These are phyloP conservation scores for Drosophila kurseongensis DNA, from an alignment of 1,140 invertebrate genomes.

Conservation along the genomic window DNA sequence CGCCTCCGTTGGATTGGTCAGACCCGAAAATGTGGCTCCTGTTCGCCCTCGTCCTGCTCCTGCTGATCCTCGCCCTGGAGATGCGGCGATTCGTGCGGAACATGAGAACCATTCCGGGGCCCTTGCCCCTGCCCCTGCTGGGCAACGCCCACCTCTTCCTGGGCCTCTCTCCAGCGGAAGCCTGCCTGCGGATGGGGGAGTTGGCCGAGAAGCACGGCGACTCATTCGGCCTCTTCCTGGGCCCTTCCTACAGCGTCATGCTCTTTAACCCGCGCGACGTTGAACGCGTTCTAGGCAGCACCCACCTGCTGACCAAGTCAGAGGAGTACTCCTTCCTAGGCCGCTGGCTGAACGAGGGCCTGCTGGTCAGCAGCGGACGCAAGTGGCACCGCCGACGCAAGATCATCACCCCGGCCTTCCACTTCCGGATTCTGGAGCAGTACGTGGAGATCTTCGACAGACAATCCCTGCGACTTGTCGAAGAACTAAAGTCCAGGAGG, in stretches of 20 bases:
- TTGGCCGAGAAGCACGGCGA: slow-evolving; percentile 45
- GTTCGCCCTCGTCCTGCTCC: slow-evolving; percentile 7
- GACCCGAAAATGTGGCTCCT: slow-evolving; percentile 25
- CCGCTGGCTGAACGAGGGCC: slow-evolving; percentile 90
- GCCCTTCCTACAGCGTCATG: slow-evolving; percentile 63
- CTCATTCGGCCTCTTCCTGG: slow-evolving; percentile 64
- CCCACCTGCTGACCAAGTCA: slow-evolving; percentile 64
- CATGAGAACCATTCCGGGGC: slow-evolving; percentile 39
- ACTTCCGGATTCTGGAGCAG: slow-evolving; percentile 92
- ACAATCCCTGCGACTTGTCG: slow-evolving; percentile 87
- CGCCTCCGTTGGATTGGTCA: background rate
- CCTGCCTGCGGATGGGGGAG: slow-evolving; percentile 29
- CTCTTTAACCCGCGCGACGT: slow-evolving; percentile 63
- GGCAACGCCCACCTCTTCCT: slow-evolving; percentile 65
- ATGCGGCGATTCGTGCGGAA: slow-evolving; percentile 26
- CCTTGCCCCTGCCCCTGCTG: slow-evolving; percentile 48
- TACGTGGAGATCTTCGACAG: slow-evolving; percentile 90
- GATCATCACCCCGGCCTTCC: slow-evolving; percentile 94
- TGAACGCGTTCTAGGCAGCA: slow-evolving; percentile 57
- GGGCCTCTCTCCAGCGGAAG: slow-evolving; percentile 44
- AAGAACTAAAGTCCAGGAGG: slow-evolving; percentile 77
- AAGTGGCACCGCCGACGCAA: slow-evolving; percentile 92
- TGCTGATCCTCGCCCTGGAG: slow-evolving; percentile 13
- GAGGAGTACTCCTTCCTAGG: slow-evolving; percentile 88
- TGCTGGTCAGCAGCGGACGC: slow-evolving; percentile 87